Evolutionary conservation across 2,888 invertebrate species (phyloP), one percentile per base, ranked within the genome.

Genomic region (Allolobophora icterica): DNA sequence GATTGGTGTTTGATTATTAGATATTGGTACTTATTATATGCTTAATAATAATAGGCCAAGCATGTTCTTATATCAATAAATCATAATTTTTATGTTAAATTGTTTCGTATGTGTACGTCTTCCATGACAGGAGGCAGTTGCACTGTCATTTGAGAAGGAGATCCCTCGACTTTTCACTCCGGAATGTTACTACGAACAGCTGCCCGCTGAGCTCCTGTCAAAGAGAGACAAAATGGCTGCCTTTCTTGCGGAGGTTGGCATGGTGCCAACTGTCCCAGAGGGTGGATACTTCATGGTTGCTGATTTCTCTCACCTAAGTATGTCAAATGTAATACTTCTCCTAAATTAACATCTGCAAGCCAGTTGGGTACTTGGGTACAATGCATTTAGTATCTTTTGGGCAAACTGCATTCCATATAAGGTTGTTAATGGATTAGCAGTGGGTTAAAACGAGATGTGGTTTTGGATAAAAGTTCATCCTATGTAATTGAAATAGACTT

Each of bases 281-380:
- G 99, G 98, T 6, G 99, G 99, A 0, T 99, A 99, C 96, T 99
- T 99, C 95, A 97, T 99, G 96, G 95, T 99, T 90, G 99, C 99
- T 1, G 98, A 99, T 95, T 98, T 98, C 97, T 97, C 97, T 1
- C 93, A 94, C 89, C 91, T 94, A 34, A 93, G 95, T 94, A 19
- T 15, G 91, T 89, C 11, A 13, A 15, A 71, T 71, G n/a, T 71
- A 6, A n/a, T 71, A 71, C n/a, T 71, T 30, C 13, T n/a, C 30
- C n/a, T n/a, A 30, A 71, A 8, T 71, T 71, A n/a, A n/a, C n/a
- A 71, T n/a, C 13, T 71, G 6, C 24, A 24, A 52, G 24, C 11
- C 30, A 30, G 3, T n/a, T 71, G 6, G 8, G 71, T 71, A 71
- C 4, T 71, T 71, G 30, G n/a, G n/a, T 71, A 71, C 71, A n/a